Evolutionary conservation across 2,113 vertebrate genomes (phyloP), one percentile per base, ranked within the genome.

Genomic region (Capricornis sumatraensis): DNA sequence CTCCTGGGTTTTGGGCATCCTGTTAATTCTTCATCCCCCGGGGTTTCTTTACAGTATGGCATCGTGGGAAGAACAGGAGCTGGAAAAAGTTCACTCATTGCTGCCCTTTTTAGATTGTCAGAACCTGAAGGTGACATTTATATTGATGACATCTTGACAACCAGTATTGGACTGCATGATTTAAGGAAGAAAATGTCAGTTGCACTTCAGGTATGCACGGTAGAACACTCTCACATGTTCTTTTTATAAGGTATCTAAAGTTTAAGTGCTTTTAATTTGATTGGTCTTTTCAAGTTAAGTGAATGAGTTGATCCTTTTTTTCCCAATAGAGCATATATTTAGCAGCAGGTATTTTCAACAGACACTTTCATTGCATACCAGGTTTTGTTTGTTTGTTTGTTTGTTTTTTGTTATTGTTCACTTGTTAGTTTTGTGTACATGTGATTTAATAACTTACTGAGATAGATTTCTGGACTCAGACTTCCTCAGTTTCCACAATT

Each of bases 171-270:
- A 1, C 58, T 62, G 0, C 58, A 62, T 0, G 13, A 62, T 62
- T 62, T 62, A 15, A 62, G 58, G 58, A 62, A 30, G 28, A 62
- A 62, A 62, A 15, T 62, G 5, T 62, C 58, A 62, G 58, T 30
- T 62, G 58, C 58, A 62, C 58, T 30, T 62, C 58, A 99, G 99
- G 99, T 99, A 98, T 92, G 97, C 55, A 62, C 36, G 43, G 84
- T 64, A 83, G 67, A 95, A 53, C 6, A 0, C 95, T 55, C 17
- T 25, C 53, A 45, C 12, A 0, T 40, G 33, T 67, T 85, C 40
- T 74, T 74, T 25, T 74, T 3, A 25, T 58, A 27, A 58, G 1
- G 10, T 27, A 0, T 58, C 9, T 30, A 53, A 74, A 84, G 36
- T 88, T 87, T 87, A 90, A 67, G 97, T 96, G 93, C 89, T 95